Conservation (phyloP, 2,888 invertebrate species). For the Amorpha juglandis region DNA sequence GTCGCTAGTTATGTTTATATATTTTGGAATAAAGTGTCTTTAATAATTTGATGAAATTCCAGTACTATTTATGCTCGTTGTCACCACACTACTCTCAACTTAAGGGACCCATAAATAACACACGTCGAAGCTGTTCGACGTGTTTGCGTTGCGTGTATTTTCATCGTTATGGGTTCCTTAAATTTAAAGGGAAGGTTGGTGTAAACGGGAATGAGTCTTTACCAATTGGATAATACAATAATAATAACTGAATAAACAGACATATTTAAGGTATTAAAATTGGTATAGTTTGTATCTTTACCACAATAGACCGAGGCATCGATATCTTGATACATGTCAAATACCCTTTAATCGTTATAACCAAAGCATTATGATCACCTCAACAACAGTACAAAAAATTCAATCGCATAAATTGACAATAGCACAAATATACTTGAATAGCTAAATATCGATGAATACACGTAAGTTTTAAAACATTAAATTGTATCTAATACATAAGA, state of each 20-base stretch:
- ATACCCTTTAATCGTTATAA: background rate
- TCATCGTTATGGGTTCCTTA: too few species aligned
- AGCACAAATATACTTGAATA: background rate
- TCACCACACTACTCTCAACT: too few species aligned
- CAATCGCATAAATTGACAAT: conserved; percentile 8
- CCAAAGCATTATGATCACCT: conserved; percentile 10
- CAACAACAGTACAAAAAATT: conserved; percentile 3
- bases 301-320: background rate
- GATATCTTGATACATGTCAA: background rate
- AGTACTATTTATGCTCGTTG: too few species aligned
- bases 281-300: too few species aligned
- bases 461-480: background rate
- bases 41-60: background rate
- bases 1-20: background rate
- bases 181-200: too few species aligned
- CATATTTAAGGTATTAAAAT: too few species aligned
- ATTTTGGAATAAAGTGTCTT: background rate
- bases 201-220: too few species aligned
- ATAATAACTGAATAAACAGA: too few species aligned
- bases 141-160: too few species aligned
- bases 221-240: too few species aligned
- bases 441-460: conserved; percentile 13
- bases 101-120: too few species aligned
- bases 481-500: conserved; percentile 8
- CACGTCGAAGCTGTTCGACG: too few species aligned